A percentile compares a stretch with the other conserved stretches of the same genome.
These are phyloP conservation scores for Amphipoea lucens DNA, from an alignment of 2,888 invertebrate species.

Conservation along the genomic window DNA sequence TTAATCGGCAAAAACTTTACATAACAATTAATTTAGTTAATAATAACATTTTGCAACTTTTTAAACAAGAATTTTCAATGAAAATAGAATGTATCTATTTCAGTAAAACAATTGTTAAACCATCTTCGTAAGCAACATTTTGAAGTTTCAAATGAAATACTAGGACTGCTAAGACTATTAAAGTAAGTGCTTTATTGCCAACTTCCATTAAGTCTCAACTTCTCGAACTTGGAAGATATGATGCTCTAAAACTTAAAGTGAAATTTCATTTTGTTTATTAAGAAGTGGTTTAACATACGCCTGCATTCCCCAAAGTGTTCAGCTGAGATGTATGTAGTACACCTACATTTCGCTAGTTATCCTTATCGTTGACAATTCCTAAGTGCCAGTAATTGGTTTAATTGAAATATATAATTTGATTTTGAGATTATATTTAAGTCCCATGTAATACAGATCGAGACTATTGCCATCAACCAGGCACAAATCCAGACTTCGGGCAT, in stretches of 20 bases:
- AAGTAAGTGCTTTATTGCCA: conserved; percentile 25
- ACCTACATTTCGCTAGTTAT: not conserved
- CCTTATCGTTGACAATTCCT: too few relatives aligned
- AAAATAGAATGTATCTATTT: not conserved
- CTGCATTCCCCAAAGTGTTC: not conserved
- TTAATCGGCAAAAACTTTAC: not conserved
- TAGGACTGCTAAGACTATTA: conserved; percentile 16
- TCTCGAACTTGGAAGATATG: conserved; percentile 12
- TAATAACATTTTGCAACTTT: not conserved
- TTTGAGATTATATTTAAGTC: too few relatives aligned
- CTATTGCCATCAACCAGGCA: too few relatives aligned
- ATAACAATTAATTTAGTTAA: too few relatives aligned
- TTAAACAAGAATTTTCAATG: not conserved
- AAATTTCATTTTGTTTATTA: conserved; percentile 13
- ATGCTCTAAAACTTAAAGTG: not conserved
- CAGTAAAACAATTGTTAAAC: conserved; percentile 13
- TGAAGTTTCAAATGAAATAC: conserved; percentile 38
- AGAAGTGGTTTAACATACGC: not conserved
- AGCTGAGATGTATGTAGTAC: not conserved
- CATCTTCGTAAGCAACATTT: conserved; percentile 23
- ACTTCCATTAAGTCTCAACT: conserved; percentile 30
- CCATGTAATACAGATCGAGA: too few relatives aligned
- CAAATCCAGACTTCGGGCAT: not conserved
- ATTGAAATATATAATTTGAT: too few relatives aligned
- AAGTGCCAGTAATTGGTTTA: too few relatives aligned